Percentiles rank a stretch among this genome's conserved stretches.
Evolutionary conservation across 2,113 vertebrate species (phyloP).

Genomic region (Saguinus midas): DNA sequence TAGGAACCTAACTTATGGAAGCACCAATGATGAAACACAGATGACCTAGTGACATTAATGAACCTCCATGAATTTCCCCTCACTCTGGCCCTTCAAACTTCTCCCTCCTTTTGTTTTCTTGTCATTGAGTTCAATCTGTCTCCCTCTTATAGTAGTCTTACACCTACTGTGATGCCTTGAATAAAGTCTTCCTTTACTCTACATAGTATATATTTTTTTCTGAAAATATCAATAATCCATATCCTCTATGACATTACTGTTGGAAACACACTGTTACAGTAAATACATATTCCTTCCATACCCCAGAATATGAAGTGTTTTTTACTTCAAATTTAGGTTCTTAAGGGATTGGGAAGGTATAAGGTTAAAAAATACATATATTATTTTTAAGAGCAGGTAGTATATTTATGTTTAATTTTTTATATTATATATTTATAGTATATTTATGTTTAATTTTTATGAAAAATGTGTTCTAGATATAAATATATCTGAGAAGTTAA

Average conservation of each 20-base stretch:
- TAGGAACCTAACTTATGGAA: neutral
- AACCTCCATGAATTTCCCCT: neutral
- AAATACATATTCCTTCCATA: neutral
- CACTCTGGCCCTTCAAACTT: neutral
- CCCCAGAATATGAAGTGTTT: neutral
- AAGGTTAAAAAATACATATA: neutral
- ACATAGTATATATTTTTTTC: neutral
- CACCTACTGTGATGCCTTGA: neutral
- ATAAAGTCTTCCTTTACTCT: neutral
- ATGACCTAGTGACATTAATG: neutral
- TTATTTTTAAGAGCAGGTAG: neutral
- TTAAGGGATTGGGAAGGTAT: accelerated
- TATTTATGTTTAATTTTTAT: neutral
- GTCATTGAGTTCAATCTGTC: neutral
- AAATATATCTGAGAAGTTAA: neutral
- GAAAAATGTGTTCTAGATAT: neutral
- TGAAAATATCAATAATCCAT: neutral
- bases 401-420: neutral
- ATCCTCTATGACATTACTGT: neutral
- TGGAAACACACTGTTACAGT: neutral
- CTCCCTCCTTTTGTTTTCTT: neutral
- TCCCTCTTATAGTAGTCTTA: neutral
- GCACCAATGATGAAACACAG: neutral
- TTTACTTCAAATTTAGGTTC: neutral
- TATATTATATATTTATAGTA: neutral